These are phyloP conservation scores for Noctua janthe DNA, from an alignment of 2,888 invertebrate species.

Conservation along the genomic window DNA sequence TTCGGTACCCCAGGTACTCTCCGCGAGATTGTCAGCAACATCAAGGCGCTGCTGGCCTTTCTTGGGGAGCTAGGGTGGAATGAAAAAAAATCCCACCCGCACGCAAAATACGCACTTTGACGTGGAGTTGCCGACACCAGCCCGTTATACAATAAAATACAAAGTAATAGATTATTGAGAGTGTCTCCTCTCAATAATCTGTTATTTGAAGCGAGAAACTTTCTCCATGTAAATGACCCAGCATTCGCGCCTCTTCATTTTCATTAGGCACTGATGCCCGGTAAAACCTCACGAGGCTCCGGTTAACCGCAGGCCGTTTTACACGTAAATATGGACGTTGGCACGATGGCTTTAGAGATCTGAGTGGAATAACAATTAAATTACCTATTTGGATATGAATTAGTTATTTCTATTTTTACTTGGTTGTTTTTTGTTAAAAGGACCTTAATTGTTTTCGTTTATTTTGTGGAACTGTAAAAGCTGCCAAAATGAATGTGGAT, in stretches of 20 bases:
- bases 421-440: constrained; percentile 7
- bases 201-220: not conserved
- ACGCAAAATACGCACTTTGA: too few relatives aligned
- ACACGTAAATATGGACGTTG: constrained; percentile 38
- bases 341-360: constrained; percentile 23
- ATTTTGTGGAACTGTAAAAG: not conserved
- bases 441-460: constrained; percentile 9
- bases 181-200: not conserved
- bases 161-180: too few relatives aligned
- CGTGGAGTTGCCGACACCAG: too few relatives aligned
- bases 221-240: constrained; percentile 5
- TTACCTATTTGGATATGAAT: constrained; percentile 39
- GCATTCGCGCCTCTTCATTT: constrained; percentile 69
- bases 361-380: constrained; percentile 45
- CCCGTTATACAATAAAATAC: too few relatives aligned
- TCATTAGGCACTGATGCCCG: constrained; percentile 63
- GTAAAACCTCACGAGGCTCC: constrained; percentile 43
- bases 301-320: constrained; percentile 43
- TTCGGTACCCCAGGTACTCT: too few relatives aligned
- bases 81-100: too few relatives aligned
- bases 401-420: constrained; percentile 5
- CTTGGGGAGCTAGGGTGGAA: too few relatives aligned
- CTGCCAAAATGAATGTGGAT: too few relatives aligned
- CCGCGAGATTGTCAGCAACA: too few relatives aligned
- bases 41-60: too few relatives aligned